Evolutionary conservation across 2,888 invertebrate genomes (phyloP), one percentile per base, ranked within the genome.

Genomic region (Rhimphoctona megacephalus): DNA sequence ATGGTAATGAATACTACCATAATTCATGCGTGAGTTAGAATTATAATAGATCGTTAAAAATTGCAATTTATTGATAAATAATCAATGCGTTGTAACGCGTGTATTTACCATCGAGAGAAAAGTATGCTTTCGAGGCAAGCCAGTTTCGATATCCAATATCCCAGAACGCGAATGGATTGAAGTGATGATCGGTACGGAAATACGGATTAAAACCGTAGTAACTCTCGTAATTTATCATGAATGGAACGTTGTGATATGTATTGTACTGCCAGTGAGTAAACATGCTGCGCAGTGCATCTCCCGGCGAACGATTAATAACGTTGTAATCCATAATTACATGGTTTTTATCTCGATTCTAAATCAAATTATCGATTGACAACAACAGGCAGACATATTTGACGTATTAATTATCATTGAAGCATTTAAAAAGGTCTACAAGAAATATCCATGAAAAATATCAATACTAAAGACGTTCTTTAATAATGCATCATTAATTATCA

Each of bases 261-360:
- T 88, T 82, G 72, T 86, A 85, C 6, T 83, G 33, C 33, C 36
- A 30, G 25, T 22, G 52, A 7, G 7, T 67, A 46, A 36, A 82
- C 25, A 66, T 88, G 19, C 81, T 43, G 52, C 14, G 22, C 73
- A 46, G 67, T 43, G 87, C 85, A 54, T 73, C 72, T 7, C 76
- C n/a, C 30, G 87, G 70, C 69, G 67, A 73, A n/a, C 80, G 39
- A 66, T 89, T 85, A 33, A 87, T 73, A 33, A 83, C 67, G 39
- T 88, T 88, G n/a, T 85, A 85, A 77, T 91, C 85, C 89, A 88
- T 88, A 57, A 64, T 87, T 49, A 77, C 61, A 17, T 43, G 14
- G 46, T 8, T 2, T 25, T 54, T 67, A 46, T 73, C n/a, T 1
- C 19, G 19, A 46, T 22, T 76, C 30, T 46, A 19, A 33, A 54